Base-by-base conservation (phyloP, 1,140 invertebrate species). In the Melipona quadrifasciata region DNA sequence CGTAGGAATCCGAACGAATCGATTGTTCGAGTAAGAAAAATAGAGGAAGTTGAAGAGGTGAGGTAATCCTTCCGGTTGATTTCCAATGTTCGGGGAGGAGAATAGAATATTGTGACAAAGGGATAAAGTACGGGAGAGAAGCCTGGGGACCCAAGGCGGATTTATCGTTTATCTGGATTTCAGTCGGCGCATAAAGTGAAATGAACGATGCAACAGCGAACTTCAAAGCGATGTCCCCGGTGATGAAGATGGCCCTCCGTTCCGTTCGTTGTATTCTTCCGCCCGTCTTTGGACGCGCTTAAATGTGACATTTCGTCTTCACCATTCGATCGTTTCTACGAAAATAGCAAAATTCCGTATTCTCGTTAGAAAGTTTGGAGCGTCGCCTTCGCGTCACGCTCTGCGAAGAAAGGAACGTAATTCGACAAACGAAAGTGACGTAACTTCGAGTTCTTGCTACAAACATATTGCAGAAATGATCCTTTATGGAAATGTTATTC, bases 101-200 rank as follows among this genome's bases (percentile, higher is more conserved):
- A 51, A 72, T 27, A 24, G 70, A 72, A 72, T 72, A 72, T 72
- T n/a, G 70, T 51, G 70, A 72, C 47, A 72, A 72, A 72, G 16
- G 73, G n/a, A 75, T 47, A 58, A 57, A 75, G 16, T 51, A 77
- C 11, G 57, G 14, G 8, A 39, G 47, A 27, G 64, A 57, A 19
- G 55, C 16, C 34, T 65, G 2, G 58, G 34, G 65, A 61, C 31
- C 39, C 70, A 51, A 72, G 70, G 70, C 70, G 27, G 70, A 72
- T 72, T 72, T 72, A 72, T 72, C 70, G 70, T 72, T 72, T 72
- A 72, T 53, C 70, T 39, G 39, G 39, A 77, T 65, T 61, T 65
- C 39, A 65, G 34, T 21, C 27, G 14, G 70, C 47, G 47, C 53
- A 58, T 24, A 58, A 24, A 75, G 73, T 58, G 51, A 57, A 75